Percentiles rank a stretch among this genome's conserved stretches.
These are phyloP conservation scores for Pherbina coryleti DNA, from an alignment of 2,888 invertebrate genomes.

Conservation along the genomic window DNA sequence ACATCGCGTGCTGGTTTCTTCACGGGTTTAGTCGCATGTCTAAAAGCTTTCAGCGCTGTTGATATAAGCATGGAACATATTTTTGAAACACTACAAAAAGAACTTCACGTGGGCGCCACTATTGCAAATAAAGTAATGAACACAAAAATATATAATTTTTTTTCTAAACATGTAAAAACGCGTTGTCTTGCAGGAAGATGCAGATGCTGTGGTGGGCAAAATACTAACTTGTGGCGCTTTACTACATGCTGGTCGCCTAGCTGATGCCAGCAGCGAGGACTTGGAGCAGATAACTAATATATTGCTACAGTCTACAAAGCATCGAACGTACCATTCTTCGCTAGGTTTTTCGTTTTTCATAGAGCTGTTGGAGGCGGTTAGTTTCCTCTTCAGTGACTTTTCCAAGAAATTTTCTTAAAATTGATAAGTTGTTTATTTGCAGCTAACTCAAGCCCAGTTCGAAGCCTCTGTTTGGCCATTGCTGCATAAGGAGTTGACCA, in stretches of 20 bases:
- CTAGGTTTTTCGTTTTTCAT: conserved; percentile 74
- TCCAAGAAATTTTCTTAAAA: too few relatives aligned
- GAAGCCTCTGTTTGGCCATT: conserved; percentile 74
- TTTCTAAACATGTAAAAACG: neutral
- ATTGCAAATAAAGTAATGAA: conserved; percentile 55
- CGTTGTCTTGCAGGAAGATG: conserved; percentile 75
- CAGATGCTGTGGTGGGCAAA: conserved; percentile 79
- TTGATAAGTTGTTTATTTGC: conserved; percentile 35
- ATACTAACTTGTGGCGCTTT: conserved; percentile 80
- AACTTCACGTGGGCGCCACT: conserved; percentile 73
- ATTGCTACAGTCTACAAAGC: conserved; percentile 57
- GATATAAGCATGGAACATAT: conserved; percentile 72
- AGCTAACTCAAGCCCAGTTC: conserved; percentile 73
- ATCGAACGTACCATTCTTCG: conserved; percentile 58
- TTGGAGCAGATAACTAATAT: conserved; percentile 70
- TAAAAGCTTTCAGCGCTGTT: conserved; percentile 67
- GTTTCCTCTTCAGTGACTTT: conserved; percentile 3
- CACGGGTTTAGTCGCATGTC: conserved; percentile 75
- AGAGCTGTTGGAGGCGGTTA: conserved; percentile 74
- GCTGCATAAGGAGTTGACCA: conserved; percentile 74
- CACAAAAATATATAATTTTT: neutral
- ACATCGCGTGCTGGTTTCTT: conserved; percentile 78
- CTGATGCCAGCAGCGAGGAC: conserved; percentile 71
- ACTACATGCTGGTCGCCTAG: conserved; percentile 75
- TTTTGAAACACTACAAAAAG: conserved; percentile 74